Percentiles rank a stretch among this genome's conserved stretches.
phyloP scores from a whole-genome alignment of 1,140 invertebrate genomes.

The Cataglyphis hispanica region DNA sequence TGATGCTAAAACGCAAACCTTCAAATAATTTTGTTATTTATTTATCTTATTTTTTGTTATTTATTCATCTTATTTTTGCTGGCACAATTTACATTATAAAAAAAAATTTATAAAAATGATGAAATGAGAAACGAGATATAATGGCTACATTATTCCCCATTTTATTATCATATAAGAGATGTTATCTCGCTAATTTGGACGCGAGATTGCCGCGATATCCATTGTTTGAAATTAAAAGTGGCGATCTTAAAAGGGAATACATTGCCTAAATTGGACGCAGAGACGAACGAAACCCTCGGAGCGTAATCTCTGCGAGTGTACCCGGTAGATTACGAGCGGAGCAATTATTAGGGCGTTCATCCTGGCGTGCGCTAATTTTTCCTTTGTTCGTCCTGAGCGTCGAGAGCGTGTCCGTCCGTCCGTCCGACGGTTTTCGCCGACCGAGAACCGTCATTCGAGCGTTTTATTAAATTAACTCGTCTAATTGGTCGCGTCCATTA shows the following conservation, averaged over 20 bases:
- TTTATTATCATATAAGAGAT: background rate
- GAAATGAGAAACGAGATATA: background rate
- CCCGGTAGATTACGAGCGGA: conserved; percentile 11
- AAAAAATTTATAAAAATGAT: background rate
- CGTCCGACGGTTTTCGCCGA: background rate
- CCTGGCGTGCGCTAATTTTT: conserved; percentile 61
- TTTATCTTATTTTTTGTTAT: background rate
- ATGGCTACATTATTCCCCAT: background rate
- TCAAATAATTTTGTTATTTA: background rate
- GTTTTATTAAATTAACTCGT: conserved; percentile 81
- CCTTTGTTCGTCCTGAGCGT: conserved; percentile 52
- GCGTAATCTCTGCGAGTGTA: conserved; percentile 48
- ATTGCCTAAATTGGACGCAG: conserved; percentile 1
- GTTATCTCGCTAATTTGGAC: background rate
- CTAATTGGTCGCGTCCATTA: conserved; percentile 76
- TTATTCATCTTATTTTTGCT: background rate
- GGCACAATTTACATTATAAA: background rate
- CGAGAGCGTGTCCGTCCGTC: conserved; percentile 18
- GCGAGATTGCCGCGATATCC: background rate
- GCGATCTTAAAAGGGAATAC: background rate
- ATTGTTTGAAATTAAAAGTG: background rate
- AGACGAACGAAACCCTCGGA: background rate
- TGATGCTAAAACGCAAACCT: background rate
- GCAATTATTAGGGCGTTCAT: conserved; percentile 61
- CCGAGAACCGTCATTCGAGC: conserved; percentile 54